Conservation (phyloP, 2,797 vertebrate genomes). For the Acomys russatus region DNA sequence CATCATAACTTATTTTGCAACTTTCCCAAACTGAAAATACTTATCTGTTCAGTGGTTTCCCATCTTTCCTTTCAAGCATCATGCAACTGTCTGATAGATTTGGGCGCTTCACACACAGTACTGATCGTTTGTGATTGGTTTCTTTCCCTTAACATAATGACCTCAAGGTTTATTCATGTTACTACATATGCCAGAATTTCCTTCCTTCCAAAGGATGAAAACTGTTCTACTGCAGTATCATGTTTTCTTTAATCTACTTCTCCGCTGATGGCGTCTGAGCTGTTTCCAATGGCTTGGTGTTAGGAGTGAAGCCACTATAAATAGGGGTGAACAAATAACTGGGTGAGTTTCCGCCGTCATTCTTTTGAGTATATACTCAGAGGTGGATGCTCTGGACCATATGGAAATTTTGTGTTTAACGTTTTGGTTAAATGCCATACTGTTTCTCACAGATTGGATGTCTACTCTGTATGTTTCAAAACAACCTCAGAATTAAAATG, state of each 20-base stretch:
- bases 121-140: neutral
- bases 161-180: neutral
- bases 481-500: neutral
- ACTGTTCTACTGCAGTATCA: neutral
- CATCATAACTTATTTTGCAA: neutral
- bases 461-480: neutral
- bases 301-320: neutral
- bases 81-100: neutral
- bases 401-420: neutral
- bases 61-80: neutral
- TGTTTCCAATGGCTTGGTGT: neutral
- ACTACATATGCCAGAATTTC: neutral
- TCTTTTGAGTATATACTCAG: neutral
- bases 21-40: slow-evolving; percentile 19
- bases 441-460: neutral
- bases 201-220: slow-evolving; percentile 26
- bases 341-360: neutral
- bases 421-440: neutral
- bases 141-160: slow-evolving; percentile 28
- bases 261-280: neutral
- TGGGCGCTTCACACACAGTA: neutral
- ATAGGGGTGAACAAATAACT: neutral
- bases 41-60: neutral
- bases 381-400: neutral
- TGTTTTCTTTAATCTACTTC: neutral